Percentiles rank a stretch among this genome's conserved stretches.
Conservation (phyloP, 2,113 vertebrate genomes). For the Merops nubicus region DNA sequence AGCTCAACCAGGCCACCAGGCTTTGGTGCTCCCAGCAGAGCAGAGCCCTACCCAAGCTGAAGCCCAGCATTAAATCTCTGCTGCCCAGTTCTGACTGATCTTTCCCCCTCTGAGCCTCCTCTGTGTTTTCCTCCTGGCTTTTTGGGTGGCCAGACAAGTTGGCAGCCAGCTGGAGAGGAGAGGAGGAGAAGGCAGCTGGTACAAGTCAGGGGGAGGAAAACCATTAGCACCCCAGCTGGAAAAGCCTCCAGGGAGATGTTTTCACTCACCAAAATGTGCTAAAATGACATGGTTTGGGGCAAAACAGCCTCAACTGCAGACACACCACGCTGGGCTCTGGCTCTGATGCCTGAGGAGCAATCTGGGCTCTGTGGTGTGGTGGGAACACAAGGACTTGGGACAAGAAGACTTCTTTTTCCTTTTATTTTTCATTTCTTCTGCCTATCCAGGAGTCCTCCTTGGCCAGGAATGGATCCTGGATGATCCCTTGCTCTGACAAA, state of each 20-base stretch:
- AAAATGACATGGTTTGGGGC: neutral
- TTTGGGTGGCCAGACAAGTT: neutral
- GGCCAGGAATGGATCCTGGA: accelerated
- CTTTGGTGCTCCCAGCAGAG: neutral
- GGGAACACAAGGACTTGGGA: neutral
- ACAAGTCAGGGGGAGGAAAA: neutral
- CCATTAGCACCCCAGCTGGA: neutral
- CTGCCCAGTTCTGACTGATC: neutral
- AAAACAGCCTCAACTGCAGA: neutral
- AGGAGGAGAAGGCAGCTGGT: neutral
- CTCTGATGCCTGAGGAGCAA: neutral
- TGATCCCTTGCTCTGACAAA: neutral
- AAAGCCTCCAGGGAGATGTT: neutral
- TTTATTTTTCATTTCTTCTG: neutral
- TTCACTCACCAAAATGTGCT: neutral
- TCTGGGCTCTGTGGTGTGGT: neutral
- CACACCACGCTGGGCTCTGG: neutral
- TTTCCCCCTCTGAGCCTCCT: neutral
- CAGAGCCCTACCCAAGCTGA: neutral
- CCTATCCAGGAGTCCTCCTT: accelerated
- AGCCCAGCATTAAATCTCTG: neutral
- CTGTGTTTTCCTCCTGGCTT: neutral
- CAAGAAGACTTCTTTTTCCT: neutral
- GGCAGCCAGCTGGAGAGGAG: neutral
- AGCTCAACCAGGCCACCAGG: neutral